These are phyloP conservation scores for Micrasema longulum DNA, from an alignment of 1,140 invertebrate genomes.

Conservation along the genomic window DNA sequence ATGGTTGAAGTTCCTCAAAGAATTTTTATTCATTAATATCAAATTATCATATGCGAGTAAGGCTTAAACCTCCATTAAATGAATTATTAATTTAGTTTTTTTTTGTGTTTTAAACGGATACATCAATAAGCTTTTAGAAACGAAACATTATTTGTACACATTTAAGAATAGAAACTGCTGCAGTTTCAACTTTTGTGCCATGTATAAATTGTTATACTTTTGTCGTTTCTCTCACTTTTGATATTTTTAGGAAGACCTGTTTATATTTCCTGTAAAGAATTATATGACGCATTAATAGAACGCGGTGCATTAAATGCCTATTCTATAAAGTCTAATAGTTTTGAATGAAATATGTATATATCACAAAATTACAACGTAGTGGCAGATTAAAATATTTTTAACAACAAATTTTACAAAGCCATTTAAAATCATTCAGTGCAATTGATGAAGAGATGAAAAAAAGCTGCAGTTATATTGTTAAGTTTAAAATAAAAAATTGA, in stretches of 20 bases:
- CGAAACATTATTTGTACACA: neutral
- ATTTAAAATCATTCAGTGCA: neutral
- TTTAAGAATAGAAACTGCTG: neutral
- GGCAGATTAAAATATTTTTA: neutral
- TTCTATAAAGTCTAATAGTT: neutral
- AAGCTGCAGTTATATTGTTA: neutral
- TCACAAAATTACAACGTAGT: neutral
- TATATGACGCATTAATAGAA: neutral
- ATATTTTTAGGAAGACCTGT: neutral
- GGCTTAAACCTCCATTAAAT: neutral
- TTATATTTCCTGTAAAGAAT: neutral
- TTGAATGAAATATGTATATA: neutral
- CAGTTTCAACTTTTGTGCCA: neutral
- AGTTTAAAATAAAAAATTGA: neutral
- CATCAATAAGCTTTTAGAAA: neutral
- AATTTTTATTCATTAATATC: neutral
- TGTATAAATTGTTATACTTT: neutral
- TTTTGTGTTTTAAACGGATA: neutral
- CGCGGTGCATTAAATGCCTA: neutral
- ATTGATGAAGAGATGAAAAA: neutral
- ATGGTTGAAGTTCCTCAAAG: neutral
- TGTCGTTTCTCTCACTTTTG: neutral
- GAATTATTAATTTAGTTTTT: neutral
- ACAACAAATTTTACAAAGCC: neutral
- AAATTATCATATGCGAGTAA: neutral